phyloP scores from a whole-genome alignment of 2,797 vertebrate genomes.

The Momotus momota region DNA sequence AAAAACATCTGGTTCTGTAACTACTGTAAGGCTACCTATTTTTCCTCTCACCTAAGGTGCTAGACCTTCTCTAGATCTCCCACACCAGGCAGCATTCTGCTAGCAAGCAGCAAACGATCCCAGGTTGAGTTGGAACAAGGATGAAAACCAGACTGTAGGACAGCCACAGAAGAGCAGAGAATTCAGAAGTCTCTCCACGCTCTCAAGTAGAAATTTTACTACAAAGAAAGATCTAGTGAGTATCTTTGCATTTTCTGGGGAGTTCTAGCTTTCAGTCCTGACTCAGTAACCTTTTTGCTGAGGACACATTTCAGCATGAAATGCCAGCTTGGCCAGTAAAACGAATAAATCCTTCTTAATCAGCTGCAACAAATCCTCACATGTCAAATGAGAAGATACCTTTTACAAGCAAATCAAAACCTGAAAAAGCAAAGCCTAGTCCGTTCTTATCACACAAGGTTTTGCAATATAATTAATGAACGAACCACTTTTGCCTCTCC shows the following conservation, averaged over 20 bases:
- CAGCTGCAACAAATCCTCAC: not conserved
- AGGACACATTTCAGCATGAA: not conserved
- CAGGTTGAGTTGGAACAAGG: not conserved
- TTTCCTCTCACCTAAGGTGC: not conserved
- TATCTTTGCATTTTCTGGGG: not conserved
- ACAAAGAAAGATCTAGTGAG: not conserved
- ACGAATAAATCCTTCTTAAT: not conserved
- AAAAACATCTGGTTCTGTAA: not conserved
- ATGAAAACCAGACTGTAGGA: not conserved
- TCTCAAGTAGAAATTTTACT: not conserved
- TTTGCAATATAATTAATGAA: rapidly evolving
- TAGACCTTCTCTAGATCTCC: not conserved
- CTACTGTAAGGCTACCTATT: not conserved
- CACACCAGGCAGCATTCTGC: not conserved
- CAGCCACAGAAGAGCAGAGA: not conserved
- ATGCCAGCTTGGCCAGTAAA: not conserved
- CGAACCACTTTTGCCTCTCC: not conserved
- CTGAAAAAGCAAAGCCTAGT: not conserved
- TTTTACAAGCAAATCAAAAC: not conserved
- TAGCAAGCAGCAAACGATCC: not conserved
- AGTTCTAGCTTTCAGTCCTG: not conserved
- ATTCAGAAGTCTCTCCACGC: not conserved
- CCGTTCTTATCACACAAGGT: rapidly evolving
- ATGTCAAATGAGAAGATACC: not conserved
- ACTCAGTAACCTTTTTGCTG: not conserved